Base-by-base conservation (phyloP, 2,113 vertebrate species). In the Toxotes jaculatrix region DNA sequence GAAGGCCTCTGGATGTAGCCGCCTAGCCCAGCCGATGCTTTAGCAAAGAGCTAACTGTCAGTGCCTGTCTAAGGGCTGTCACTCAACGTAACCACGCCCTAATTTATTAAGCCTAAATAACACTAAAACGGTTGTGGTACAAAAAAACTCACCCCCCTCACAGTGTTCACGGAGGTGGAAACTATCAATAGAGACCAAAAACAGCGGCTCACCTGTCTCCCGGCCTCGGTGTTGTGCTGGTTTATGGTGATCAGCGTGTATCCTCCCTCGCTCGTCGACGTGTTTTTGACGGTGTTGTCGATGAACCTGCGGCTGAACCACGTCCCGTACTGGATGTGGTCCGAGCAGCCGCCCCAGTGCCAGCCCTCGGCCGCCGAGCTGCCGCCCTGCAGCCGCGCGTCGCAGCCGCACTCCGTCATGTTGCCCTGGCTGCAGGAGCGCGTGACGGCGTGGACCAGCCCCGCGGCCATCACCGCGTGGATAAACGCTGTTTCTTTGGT, bases 281-380 rank as follows among this genome's bases (percentile, higher is more conserved):
- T 0, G 63, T 98, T 97, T 83, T 84, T 95, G 17, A 84, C 0
- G 0, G 88, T 74, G 21, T 60, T 63, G 5, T 98, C 96, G 47
- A 99, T 94, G 93, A 99, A 99, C 88, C 79, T 97, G n/a, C 97
- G 96, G 93, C 98, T 98, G 95, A 99, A 97, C 69, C 95, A 90
- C 92, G 96, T 97, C 36, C 97, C 98, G 0, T 98, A 98, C 84
- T 95, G 96, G 85, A 98, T 94, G 8, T 98, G 95, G 14, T 99
- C 98, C 0, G 98, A 99, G 90, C 98, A 99, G 90, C 98, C 98
- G 0, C 98, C 98, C 98, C 98, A 99, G 76, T 98, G 97, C 98
- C 98, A 99, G 62, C 96, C 96, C 89, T 97, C 96, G 0, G 70
- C 91, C 1, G 94, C 67, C 0, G 96, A 96, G 77, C 96, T 95